These are phyloP conservation scores for Mystacides longicornis DNA, from an alignment of 2,888 invertebrate species.

Conservation along the genomic window DNA sequence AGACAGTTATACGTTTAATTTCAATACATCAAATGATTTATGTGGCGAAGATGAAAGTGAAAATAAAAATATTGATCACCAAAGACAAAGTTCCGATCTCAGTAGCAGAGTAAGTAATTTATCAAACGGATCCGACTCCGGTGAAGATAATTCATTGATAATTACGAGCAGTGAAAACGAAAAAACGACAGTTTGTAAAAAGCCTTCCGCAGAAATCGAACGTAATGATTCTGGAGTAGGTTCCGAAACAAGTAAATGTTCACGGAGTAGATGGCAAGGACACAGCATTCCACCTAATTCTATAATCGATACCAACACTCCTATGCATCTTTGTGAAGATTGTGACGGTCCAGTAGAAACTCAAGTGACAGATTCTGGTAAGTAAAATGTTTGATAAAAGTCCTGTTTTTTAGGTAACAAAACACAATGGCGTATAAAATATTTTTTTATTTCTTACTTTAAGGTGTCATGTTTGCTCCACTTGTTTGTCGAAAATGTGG, in stretches of 20 bases:
- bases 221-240: slow-evolving; percentile 90
- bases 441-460: slow-evolving; percentile 27
- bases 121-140: slow-evolving; percentile 77
- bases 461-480: slow-evolving; percentile 66
- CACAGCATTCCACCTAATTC: slow-evolving; percentile 46
- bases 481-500: slow-evolving; percentile 82
- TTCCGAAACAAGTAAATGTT: slow-evolving; percentile 83
- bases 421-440: not conserved
- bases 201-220: slow-evolving; percentile 70
- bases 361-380: slow-evolving; percentile 60
- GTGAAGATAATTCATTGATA: slow-evolving; percentile 71
- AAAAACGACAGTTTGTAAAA: slow-evolving; percentile 49
- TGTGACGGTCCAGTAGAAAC: slow-evolving; percentile 77
- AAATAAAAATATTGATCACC: slow-evolving; percentile 47
- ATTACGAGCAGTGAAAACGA: slow-evolving; percentile 52
- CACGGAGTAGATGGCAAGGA: slow-evolving; percentile 65
- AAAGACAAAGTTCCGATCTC: slow-evolving; percentile 45
- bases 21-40: slow-evolving; percentile 47
- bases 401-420: not conserved
- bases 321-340: slow-evolving; percentile 72
- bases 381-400: not conserved
- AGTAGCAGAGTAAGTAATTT: slow-evolving; percentile 68
- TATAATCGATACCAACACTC: slow-evolving; percentile 50
- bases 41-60: slow-evolving; percentile 44
- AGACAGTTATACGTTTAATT: slow-evolving; percentile 61